Evolutionary conservation across 2,797 vertebrate genomes (phyloP), one percentile per base, ranked within the genome.

Genomic region (Enteromius fasciolatus): DNA sequence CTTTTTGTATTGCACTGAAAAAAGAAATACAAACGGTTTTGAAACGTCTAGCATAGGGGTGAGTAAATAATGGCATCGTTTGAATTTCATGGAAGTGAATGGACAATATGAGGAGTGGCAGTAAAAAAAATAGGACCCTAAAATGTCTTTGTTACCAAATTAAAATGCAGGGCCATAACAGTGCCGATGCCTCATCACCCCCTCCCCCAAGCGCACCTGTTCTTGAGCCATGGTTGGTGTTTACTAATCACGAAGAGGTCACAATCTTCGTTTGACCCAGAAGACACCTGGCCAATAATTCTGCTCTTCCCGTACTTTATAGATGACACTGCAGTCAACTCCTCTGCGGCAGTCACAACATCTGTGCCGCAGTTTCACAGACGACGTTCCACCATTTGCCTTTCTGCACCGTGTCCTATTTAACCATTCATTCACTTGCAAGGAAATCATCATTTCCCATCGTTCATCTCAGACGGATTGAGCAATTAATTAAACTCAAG

Each of bases 401-500:
- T 52, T 50, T 79, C 64, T 69, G 77, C 48, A 68, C 61, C 61
- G 1, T 31, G 3, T 57, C 39, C 59, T 75, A 44, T 79, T 82
- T 82, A 87, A 64, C 81, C 75, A 59, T 73, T 73, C 46, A 44
- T 64, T 85, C 44, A 15, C 75, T 80, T 46, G 31, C 83, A 70
- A 84, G 23, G 33, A 85, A 77, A 76, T 61, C 80, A 54, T 73
- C 48, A 78, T 75, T 61, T 75, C 39, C 84, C 79, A 41, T 76
- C 18, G 36, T 73, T 83, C 86, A 86, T 68, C 66, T 80, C 66
- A 59, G 70, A 80, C 36, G n/a, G 39, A 86, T 85, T 85, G 86
- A 87, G 78, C 81, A 85, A 86, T 85, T 83, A 74, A 86, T 87
- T 85, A 85, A 84, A 80, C 76, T 77, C 52, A 36, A 87, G 82